Conservation (phyloP, 2,797 vertebrate genomes). For the Nyctibius grandis region DNA sequence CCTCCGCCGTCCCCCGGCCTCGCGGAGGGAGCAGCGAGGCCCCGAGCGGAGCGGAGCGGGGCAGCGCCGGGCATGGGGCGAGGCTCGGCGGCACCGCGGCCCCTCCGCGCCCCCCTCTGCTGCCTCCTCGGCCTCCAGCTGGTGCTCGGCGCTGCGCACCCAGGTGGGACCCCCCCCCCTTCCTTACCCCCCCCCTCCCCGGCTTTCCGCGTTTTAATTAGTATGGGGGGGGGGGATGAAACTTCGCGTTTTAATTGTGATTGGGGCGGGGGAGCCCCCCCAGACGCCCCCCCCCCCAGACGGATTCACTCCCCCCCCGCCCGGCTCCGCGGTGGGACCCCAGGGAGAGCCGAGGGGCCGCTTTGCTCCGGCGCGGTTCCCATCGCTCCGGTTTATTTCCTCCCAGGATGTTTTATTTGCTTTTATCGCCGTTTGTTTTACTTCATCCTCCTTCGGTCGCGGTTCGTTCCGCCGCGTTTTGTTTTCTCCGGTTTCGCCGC, state of each 20-base stretch:
- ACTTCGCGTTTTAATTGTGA: too few species aligned
- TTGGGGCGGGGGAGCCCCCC: background rate
- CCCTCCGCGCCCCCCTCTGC: constrained; percentile 50
- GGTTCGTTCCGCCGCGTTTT: background rate
- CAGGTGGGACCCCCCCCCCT: background rate
- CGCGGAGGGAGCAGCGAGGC: background rate
- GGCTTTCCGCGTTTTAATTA: background rate
- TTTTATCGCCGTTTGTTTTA: background rate
- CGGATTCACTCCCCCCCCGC: background rate
- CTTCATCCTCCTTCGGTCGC: background rate
- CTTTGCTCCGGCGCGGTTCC: background rate
- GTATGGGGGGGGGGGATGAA: background rate
- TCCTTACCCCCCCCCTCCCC: too few species aligned
- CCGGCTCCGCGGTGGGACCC: too few species aligned
- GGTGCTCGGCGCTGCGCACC: constrained; percentile 44
- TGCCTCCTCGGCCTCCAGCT: constrained; percentile 49
- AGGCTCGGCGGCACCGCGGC: constrained; percentile 21
- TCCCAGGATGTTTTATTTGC: background rate
- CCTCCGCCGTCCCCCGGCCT: background rate
- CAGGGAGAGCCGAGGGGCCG: background rate
- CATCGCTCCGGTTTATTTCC: background rate
- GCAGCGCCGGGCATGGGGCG: constrained; percentile 44
- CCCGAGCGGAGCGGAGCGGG: background rate
- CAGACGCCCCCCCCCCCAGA: too few species aligned
- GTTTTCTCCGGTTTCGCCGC: background rate